Evolutionary conservation across 2,797 vertebrate species (phyloP).

Genomic region (Pipistrellus kuhlii): DNA sequence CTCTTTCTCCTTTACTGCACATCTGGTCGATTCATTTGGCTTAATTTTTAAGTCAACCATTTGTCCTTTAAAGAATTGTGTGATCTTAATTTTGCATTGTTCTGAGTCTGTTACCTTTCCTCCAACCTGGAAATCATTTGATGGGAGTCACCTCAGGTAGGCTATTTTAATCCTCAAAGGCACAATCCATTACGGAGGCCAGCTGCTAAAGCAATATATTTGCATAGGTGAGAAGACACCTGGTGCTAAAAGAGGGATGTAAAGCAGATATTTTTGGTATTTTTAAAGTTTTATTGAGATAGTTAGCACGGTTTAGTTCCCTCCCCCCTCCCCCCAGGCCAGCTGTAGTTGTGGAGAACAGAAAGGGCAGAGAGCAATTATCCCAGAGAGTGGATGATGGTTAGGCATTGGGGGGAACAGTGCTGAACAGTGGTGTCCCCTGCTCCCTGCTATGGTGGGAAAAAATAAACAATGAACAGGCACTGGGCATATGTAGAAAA

Average conservation of each 20-base stretch:
- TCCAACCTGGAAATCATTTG: neutral
- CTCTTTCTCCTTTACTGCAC: neutral
- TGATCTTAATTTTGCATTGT: neutral
- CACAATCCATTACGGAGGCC: neutral
- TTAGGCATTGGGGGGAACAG: neutral
- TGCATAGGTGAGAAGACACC: neutral
- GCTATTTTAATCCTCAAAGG: neutral
- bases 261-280: neutral
- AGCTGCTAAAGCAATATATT: neutral
- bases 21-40: neutral
- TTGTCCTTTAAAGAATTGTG: constrained; percentile 12
- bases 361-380: neutral
- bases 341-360: too few species aligned
- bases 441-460: neutral
- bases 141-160: neutral
- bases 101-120: neutral
- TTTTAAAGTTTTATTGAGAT: neutral
- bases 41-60: neutral
- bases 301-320: neutral
- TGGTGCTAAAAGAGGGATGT: neutral
- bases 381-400: neutral
- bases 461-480: neutral
- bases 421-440: neutral
- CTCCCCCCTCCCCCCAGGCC: neutral
- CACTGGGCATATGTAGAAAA: neutral